phyloP scores from a whole-genome alignment of 2,113 vertebrate species.

The Caloenas nicobarica region DNA sequence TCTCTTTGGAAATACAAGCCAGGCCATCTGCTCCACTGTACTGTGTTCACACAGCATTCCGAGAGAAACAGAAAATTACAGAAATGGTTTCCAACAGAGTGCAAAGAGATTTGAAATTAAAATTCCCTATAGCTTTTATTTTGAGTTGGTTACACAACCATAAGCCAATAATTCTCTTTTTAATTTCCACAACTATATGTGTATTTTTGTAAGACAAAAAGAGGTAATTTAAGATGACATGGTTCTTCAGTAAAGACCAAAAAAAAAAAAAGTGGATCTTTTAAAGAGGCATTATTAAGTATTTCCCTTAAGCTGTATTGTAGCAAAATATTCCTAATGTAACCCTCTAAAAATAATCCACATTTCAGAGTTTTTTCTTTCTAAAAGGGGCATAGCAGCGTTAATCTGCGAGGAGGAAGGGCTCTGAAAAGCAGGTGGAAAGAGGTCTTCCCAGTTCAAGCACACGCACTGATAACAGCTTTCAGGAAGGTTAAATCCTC shows the following conservation, averaged over 20 bases:
- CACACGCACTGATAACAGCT: conserved; percentile 22
- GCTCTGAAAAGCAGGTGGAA: conserved; percentile 47
- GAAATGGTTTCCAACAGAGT: neutral
- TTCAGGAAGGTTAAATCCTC: conserved; percentile 62
- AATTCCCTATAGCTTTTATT: conserved; percentile 1
- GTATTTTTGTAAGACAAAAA: neutral
- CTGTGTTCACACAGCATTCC: neutral
- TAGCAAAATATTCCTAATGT: neutral
- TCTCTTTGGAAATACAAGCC: neutral
- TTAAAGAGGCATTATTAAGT: neutral
- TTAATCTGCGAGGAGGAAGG: conserved; percentile 38
- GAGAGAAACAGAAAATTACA: conserved; percentile 26
- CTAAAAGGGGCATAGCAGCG: neutral
- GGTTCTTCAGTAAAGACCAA: neutral
- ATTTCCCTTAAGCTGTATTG: neutral
- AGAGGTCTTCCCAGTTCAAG: conserved; percentile 59
- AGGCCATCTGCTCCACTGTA: conserved; percentile 13
- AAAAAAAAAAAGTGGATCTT: neutral
- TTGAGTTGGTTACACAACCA: neutral
- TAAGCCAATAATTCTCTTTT: neutral
- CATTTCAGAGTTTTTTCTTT: conserved; percentile 10
- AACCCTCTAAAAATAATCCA: neutral
- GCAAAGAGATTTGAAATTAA: neutral
- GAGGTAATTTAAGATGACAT: neutral
- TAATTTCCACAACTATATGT: neutral